These are phyloP conservation scores for Marisa cornuarietis DNA, from an alignment of 1,140 invertebrate genomes.

Conservation along the genomic window DNA sequence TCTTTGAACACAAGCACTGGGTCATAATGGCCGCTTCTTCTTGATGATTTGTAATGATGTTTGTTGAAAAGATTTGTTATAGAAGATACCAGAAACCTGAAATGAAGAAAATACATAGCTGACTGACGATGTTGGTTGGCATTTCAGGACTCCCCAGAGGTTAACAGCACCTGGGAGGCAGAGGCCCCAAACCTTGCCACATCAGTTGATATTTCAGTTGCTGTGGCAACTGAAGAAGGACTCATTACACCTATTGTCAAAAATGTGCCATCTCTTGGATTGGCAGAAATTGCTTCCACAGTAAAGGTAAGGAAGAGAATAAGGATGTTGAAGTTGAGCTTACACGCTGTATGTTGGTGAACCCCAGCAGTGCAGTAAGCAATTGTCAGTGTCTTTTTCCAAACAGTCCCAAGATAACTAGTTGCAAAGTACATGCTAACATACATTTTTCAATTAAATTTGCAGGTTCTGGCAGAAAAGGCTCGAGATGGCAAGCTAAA, in stretches of 20 bases:
- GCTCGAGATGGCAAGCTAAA: conserved; percentile 59
- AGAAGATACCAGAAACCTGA: not conserved
- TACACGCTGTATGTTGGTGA: no score
- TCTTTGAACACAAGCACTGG: not conserved
- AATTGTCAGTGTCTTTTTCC: no score
- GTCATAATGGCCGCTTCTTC: not conserved
- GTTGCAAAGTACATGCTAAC: not conserved
- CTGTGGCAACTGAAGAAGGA: conserved; percentile 94
- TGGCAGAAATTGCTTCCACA: conserved; percentile 67
- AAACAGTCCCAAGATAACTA: not conserved
- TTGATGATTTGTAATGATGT: not conserved
- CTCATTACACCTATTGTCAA: conserved; percentile 95
- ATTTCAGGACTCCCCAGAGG: conserved; percentile 53
- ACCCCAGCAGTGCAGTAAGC: no score
- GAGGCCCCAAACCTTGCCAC: conserved; percentile 68
- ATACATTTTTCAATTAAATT: conserved; percentile 4
- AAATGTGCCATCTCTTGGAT: conserved; percentile 54
- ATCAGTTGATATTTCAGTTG: conserved; percentile 94
- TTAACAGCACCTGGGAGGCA: conserved; percentile 55
- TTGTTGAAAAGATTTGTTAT: not conserved
- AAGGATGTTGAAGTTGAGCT: not conserved
- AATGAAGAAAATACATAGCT: not conserved
- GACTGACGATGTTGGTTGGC: not conserved
- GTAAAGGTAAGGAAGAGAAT: conserved; percentile 55
- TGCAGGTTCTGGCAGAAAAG: conserved; percentile 76